phyloP scores from a whole-genome alignment of 2,888 invertebrate species.

The Aspidiotus destructor region DNA sequence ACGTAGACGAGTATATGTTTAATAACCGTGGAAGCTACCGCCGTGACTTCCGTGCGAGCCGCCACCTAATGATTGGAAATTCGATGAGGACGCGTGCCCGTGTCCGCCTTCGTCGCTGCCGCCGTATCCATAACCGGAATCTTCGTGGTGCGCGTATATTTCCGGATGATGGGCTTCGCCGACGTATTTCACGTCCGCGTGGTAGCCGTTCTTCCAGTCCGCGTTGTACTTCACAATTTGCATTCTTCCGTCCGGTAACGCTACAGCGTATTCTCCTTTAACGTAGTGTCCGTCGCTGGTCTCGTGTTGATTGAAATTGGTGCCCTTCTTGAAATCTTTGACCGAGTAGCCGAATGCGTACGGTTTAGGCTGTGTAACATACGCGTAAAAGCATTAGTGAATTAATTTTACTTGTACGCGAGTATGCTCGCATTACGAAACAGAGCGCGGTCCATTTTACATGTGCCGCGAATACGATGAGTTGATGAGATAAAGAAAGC shows the following conservation, averaged over 20 bases:
- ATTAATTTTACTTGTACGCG: no score
- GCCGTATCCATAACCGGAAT: conserved; percentile 7
- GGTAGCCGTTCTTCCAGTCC: conserved; percentile 83
- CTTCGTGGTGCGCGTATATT: conserved; percentile 37
- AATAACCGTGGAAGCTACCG: neutral
- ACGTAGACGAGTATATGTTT: neutral
- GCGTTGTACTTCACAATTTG: conserved; percentile 79
- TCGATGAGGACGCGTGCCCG: conserved; percentile 20
- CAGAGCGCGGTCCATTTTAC: no score
- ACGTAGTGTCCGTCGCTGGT: conserved; percentile 56
- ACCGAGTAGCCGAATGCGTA: conserved; percentile 59
- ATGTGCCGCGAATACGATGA: no score
- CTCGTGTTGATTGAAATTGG: conserved; percentile 69
- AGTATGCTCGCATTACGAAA: no score
- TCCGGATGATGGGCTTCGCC: conserved; percentile 54
- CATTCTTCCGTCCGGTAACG: conserved; percentile 70
- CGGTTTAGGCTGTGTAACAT: conserved; percentile 39
- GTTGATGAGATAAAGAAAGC: no score
- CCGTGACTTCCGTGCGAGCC: conserved; percentile 15
- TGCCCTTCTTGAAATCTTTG: conserved; percentile 58
- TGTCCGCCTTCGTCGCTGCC: conserved; percentile 2
- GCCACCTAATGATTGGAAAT: conserved; percentile 22
- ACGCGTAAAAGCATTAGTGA: no score
- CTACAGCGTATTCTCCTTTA: conserved; percentile 65
- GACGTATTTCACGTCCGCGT: conserved; percentile 72